phyloP scores from a whole-genome alignment of 2,797 vertebrate genomes.

The Leptatherina wallacei region DNA sequence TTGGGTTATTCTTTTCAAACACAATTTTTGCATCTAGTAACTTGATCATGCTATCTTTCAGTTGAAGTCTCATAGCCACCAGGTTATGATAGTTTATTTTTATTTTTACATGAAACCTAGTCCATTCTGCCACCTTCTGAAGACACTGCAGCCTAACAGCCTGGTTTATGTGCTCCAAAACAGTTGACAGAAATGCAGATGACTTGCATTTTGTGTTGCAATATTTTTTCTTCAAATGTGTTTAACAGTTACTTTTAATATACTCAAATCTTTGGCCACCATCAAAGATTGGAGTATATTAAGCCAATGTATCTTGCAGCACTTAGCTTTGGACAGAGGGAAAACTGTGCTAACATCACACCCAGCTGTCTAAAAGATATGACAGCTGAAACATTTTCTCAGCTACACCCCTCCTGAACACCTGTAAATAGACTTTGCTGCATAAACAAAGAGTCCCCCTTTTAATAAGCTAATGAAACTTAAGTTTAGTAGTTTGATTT shows the following conservation, averaged over 20 bases:
- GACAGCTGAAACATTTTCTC: neutral
- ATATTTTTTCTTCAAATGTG: neutral
- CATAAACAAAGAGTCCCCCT: neutral
- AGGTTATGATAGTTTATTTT: neutral
- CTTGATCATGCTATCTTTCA: neutral
- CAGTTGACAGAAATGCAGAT: neutral
- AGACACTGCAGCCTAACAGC: neutral
- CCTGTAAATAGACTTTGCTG: neutral
- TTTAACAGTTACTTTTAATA: neutral
- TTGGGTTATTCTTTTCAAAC: neutral
- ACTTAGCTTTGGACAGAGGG: neutral
- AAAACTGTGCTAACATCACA: neutral
- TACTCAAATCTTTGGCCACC: no score
- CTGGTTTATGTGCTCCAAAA: neutral
- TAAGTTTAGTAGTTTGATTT: neutral
- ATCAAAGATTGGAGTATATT: neutral
- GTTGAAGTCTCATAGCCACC: neutral
- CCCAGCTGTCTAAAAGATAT: neutral
- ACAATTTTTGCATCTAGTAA: neutral
- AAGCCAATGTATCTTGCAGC: neutral
- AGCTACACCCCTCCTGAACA: neutral
- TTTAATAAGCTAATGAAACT: constrained; percentile 1
- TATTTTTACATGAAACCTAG: neutral
- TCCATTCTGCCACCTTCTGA: neutral
- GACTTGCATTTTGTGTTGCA: neutral